phyloP scores from a whole-genome alignment of 1,140 invertebrate species.

The Bombus soroeensis region DNA sequence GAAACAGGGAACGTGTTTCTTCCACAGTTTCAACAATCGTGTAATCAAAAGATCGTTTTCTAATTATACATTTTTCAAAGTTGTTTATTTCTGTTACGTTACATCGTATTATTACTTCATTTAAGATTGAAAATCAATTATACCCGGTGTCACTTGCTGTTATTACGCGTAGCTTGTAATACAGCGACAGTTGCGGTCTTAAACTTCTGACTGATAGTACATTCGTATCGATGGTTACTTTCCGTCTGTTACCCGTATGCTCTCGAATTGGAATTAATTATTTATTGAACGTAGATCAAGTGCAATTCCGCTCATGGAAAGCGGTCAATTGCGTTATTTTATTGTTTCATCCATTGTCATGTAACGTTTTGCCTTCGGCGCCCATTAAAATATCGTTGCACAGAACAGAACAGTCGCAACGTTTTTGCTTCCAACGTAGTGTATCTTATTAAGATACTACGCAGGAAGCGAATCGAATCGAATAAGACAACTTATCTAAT shows the following conservation, averaged over 20 bases:
- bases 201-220: background rate
- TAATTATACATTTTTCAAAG: background rate
- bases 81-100: no score
- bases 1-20: no score
- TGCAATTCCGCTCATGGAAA: constrained; percentile 43
- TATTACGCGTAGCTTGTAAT: background rate
- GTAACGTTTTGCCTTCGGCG: constrained; percentile 42
- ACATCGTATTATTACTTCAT: background rate
- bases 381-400: constrained; percentile 29
- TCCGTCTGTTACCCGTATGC: background rate
- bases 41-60: fast-evolving
- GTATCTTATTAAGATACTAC: background rate
- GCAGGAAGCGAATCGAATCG: background rate
- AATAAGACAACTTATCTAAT: background rate
- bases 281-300: constrained; percentile 48
- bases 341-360: constrained; percentile 33
- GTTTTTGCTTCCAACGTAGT: background rate
- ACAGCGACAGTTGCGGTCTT: background rate
- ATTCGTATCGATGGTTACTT: background rate
- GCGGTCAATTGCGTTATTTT: constrained; percentile 51
- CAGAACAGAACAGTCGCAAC: background rate
- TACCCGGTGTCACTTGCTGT: background rate
- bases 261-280: constrained; percentile 50
- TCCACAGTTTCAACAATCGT: fast-evolving
- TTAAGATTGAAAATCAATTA: background rate